phyloP scores from a whole-genome alignment of 2,888 invertebrate genomes.

The Incurvaria masculella region DNA sequence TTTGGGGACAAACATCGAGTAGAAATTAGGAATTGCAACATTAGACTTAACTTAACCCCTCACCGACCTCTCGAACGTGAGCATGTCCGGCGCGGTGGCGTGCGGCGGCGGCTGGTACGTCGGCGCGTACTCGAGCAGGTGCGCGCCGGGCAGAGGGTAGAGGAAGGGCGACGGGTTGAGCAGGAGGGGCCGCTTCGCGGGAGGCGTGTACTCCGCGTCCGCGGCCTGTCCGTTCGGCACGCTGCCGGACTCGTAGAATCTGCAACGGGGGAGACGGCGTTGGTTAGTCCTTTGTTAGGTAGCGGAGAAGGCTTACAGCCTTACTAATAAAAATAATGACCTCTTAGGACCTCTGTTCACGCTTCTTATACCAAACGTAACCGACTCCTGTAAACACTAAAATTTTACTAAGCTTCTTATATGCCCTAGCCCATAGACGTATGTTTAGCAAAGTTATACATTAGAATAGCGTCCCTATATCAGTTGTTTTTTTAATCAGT shows the following conservation, averaged over 20 bases:
- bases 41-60: slow-evolving; percentile 25
- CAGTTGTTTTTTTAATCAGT: no score
- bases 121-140: slow-evolving; percentile 54
- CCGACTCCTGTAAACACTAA: no score
- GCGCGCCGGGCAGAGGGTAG: slow-evolving; percentile 47
- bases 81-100: slow-evolving; percentile 22
- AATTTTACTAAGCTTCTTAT: no score
- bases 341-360: no score
- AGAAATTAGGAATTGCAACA: no score
- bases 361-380: no score
- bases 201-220: slow-evolving; percentile 34
- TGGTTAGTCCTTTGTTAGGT: slow-evolving; percentile 2
- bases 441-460: no score
- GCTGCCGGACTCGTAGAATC: slow-evolving; percentile 46
- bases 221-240: slow-evolving; percentile 42
- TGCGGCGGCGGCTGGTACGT: slow-evolving; percentile 37
- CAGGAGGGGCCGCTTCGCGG: slow-evolving; percentile 40
- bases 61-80: slow-evolving; percentile 36
- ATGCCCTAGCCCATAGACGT: no score
- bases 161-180: slow-evolving; percentile 41
- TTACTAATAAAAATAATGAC: no score
- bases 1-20: no score
- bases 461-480: no score
- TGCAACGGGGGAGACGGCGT: slow-evolving; percentile 21
- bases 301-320: neutral